Conservation (phyloP, 2,888 invertebrate species). For the Harpagoxenus sublaevis region DNA sequence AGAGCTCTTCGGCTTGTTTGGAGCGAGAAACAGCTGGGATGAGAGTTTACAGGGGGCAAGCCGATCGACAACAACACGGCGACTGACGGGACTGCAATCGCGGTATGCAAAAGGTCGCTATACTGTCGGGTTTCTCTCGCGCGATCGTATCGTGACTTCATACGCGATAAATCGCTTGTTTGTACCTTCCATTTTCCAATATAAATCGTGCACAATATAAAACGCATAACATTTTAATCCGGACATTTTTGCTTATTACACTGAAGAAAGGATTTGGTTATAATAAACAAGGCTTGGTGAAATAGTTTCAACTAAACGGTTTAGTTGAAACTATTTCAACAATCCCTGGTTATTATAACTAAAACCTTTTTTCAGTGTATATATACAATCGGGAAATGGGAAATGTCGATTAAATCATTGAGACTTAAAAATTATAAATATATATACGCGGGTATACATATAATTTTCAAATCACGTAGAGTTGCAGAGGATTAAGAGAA, state of each 20-base stretch:
- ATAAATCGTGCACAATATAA: not conserved
- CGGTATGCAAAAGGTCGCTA: conserved; percentile 63
- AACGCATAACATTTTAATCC: not conserved
- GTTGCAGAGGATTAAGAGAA: not conserved
- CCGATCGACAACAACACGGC: conserved; percentile 50
- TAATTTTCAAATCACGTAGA: not conserved
- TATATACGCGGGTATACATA: too few species aligned
- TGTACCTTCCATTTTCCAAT: too few species aligned
- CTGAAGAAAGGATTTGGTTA: too few species aligned
- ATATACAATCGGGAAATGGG: not conserved
- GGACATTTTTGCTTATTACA: not conserved
- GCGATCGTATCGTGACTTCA: not conserved
- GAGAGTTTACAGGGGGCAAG: conserved; percentile 59
- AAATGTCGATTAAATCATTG: not conserved
- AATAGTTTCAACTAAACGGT: too few species aligned
- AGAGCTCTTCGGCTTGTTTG: too few species aligned
- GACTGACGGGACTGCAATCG: conserved; percentile 58
- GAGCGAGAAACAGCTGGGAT: conserved; percentile 16
- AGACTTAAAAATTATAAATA: not conserved
- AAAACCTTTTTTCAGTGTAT: too few species aligned
- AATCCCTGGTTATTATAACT: too few species aligned
- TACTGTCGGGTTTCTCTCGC: conserved; percentile 64
- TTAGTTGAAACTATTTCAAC: too few species aligned
- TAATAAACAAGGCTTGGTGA: too few species aligned
- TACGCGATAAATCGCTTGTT: not conserved